Evolutionary conservation across 2,113 vertebrate genomes (phyloP), one percentile per base, ranked within the genome.

Genomic region (Egretta garzetta): DNA sequence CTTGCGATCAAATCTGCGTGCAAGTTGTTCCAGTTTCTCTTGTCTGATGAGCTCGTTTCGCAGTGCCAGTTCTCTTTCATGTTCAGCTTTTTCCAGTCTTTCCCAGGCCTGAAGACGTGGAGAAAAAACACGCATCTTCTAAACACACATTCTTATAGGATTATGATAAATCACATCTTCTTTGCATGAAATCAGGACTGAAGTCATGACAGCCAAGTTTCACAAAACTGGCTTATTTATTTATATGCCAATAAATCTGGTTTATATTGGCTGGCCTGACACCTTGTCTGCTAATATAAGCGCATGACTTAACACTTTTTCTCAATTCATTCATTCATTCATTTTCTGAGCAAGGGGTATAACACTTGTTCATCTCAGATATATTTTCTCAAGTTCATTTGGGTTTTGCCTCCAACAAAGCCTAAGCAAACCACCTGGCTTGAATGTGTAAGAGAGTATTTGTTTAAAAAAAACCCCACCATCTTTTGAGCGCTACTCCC

Each of bases 1-100:
- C 98, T 99, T 99, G 95, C 99, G 99, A 97, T 99, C 99, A 3
- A 99, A 99, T 96, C 99, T 98, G 82, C 99, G 98, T 18, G 99
- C 99, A 9, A 99, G 98, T 97, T 99, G 99, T 98, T 99, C 99
- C 98, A 99, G 99, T 98, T 99, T 99, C 98, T 99, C 99, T 93
- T 99, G 99, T 92, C 99, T 98, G 94, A 99, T 99, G 94, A 99
- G 99, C 98, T 99, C 99, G 4, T 98, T 99, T 90, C 99, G 98
- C 97, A 99, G 98, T 67, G 99, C 99, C 98, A 99, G 98, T 98
- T 99, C 99, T 88, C 99, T 95, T 98, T 99, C 99, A 8, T 99
- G 99, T 97, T 99, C 99, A 6, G 99, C 99, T 98, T 99, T 99
- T 98, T 99, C 99, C 98, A 99, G 99, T 95, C 99, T 98, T 98